Evolutionary conservation across 2,797 vertebrate genomes (phyloP).

Genomic region (Pseudopleuronectes americanus): DNA sequence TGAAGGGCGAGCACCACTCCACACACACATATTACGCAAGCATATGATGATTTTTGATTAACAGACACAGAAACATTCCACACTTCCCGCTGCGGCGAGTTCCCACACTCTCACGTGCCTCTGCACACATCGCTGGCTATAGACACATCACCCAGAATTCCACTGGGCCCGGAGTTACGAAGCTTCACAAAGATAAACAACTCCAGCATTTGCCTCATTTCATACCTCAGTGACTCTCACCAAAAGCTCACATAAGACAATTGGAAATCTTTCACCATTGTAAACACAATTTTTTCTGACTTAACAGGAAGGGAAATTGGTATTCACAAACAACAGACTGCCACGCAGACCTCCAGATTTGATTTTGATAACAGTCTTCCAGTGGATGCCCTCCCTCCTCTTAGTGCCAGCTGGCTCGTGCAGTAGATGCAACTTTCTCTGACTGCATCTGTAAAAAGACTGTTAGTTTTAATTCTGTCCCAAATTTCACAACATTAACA

Average conservation of each 20-base stretch:
- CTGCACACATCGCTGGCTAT: slow-evolving; percentile 46
- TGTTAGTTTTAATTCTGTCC: not conserved
- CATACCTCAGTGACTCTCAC: slow-evolving; percentile 65
- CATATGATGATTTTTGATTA: slow-evolving; percentile 28
- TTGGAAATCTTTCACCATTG: slow-evolving; percentile 51
- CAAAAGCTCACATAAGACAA: slow-evolving; percentile 69
- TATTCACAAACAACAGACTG: slow-evolving; percentile 54
- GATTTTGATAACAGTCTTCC: slow-evolving; percentile 42
- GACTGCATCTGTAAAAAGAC: slow-evolving; percentile 10
- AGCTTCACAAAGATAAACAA: slow-evolving; percentile 72
- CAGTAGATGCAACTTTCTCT: slow-evolving; percentile 5
- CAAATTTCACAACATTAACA: not conserved
- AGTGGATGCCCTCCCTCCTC: slow-evolving; percentile 24
- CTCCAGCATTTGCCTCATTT: slow-evolving; percentile 71
- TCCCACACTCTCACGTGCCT: slow-evolving; percentile 21
- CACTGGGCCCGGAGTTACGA: slow-evolving; percentile 47
- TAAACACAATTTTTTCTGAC: slow-evolving; percentile 49
- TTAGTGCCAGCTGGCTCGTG: slow-evolving; percentile 27
- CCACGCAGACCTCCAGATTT: slow-evolving; percentile 30
- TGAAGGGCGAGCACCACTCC: slow-evolving; percentile 18
- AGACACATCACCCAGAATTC: slow-evolving; percentile 65
- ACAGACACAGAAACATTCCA: slow-evolving; percentile 26
- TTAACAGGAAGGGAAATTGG: slow-evolving; percentile 51
- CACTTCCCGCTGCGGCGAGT: not conserved
- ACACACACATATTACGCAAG: slow-evolving; percentile 3